Evolutionary conservation across 1,140 invertebrate genomes (phyloP).

Genomic region (Bombus vancouverensis): DNA sequence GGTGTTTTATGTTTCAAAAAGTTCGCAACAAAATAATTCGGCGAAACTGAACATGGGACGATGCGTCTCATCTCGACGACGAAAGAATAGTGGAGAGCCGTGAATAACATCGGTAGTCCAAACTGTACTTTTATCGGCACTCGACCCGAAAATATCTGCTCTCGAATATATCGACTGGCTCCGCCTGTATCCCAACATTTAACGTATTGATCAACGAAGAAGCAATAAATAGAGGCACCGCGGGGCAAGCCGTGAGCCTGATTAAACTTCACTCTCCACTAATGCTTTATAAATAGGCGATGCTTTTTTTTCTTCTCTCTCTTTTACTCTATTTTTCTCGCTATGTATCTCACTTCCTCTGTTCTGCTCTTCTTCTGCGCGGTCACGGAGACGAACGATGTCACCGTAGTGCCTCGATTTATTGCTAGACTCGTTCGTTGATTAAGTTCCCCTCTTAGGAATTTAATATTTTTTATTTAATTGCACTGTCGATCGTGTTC

Average conservation of each 20-base stretch:
- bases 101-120: slow-evolving; percentile 36
- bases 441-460: neutral
- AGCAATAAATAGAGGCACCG: slow-evolving; percentile 67
- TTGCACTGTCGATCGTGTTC: too few relatives aligned
- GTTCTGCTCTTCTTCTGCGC: neutral
- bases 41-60: neutral
- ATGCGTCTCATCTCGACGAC: neutral
- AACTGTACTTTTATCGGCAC: slow-evolving; percentile 44
- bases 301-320: slow-evolving; percentile 44
- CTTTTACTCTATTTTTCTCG: neutral
- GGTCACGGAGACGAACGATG: slow-evolving; percentile 10
- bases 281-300: slow-evolving; percentile 75
- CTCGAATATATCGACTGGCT: slow-evolving; percentile 35
- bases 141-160: slow-evolving; percentile 56
- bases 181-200: slow-evolving; percentile 64
- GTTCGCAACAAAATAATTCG: neutral
- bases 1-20: neutral
- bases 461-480: neutral
- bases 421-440: neutral
- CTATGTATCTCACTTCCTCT: neutral
- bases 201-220: slow-evolving; percentile 68
- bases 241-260: slow-evolving; percentile 63
- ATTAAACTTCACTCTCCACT: slow-evolving; percentile 75
- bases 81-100: slow-evolving; percentile 13
- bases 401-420: neutral